phyloP scores from a whole-genome alignment of 2,888 invertebrate species.

The Phorcus lineatus region DNA sequence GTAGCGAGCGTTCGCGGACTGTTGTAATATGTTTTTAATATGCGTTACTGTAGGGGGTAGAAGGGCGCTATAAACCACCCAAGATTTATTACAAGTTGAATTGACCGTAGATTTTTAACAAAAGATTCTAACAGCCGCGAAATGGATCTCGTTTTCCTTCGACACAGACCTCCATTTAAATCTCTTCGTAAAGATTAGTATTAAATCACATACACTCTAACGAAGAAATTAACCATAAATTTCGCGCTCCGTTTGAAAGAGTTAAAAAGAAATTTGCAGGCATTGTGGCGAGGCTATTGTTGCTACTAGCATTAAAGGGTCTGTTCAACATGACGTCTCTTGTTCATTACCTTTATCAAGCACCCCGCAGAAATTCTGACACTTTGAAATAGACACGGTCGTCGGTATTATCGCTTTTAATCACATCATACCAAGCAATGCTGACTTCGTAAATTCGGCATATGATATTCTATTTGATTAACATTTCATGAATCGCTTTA shows the following conservation, averaged over 20 bases:
- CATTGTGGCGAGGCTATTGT: not conserved
- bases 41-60: not conserved
- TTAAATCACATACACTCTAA: not conserved
- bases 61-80: not conserved
- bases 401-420: no score
- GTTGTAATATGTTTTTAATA: constrained; percentile 23
- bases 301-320: not conserved
- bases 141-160: not conserved
- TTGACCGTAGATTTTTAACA: not conserved
- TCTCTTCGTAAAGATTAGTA: not conserved
- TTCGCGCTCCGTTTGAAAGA: constrained; percentile 15
- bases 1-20: not conserved
- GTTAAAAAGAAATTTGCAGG: not conserved
- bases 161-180: not conserved
- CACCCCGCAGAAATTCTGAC: no score
- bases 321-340: not conserved
- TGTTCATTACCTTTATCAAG: not conserved
- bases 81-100: constrained; percentile 4
- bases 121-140: constrained; percentile 15
- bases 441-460: no score
- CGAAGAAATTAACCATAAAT: constrained; percentile 17
- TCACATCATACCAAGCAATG: no score
- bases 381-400: no score
- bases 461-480: not conserved
- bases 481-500: not conserved